phyloP scores from a whole-genome alignment of 2,888 invertebrate genomes.

The Thereva nobilitata region DNA sequence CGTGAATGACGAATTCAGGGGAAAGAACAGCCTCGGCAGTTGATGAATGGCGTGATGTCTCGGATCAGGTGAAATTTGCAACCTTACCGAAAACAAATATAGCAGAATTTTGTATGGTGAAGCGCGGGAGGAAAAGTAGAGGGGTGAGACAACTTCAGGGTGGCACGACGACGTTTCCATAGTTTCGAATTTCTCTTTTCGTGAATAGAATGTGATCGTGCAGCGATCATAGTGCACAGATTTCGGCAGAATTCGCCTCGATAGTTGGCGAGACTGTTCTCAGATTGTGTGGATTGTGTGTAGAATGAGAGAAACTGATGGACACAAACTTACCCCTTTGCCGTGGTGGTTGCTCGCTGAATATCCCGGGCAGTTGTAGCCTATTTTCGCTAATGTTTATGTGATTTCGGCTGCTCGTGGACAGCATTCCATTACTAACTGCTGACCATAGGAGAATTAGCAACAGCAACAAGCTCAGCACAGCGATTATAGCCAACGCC shows the following conservation, averaged over 20 bases:
- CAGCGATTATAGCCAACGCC: slow-evolving; percentile 36
- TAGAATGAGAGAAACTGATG: too few species aligned
- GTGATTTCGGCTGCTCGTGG: slow-evolving; percentile 32
- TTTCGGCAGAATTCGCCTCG: too few species aligned
- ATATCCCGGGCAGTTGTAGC: background rate
- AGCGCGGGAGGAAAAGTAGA: background rate
- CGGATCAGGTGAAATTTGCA: slow-evolving; percentile 16
- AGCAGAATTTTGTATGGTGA: background rate
- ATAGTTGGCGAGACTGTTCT: too few species aligned
- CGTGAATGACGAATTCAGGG: background rate
- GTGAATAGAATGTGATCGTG: too few species aligned
- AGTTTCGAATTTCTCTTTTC: too few species aligned
- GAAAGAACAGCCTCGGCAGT: background rate
- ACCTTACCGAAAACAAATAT: slow-evolving; percentile 12
- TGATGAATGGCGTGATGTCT: slow-evolving; percentile 33
- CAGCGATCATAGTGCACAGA: too few species aligned
- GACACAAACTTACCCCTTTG: slow-evolving; percentile 14
- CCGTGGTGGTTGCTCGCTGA: slow-evolving; percentile 7
- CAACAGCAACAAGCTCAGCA: slow-evolving; percentile 36
- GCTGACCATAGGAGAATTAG: slow-evolving; percentile 41
- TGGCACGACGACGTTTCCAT: too few species aligned
- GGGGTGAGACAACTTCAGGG: too few species aligned
- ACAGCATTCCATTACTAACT: slow-evolving; percentile 38
- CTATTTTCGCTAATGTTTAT: slow-evolving; percentile 25
- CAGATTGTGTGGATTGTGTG: too few species aligned